phyloP scores from a whole-genome alignment of 1,140 invertebrate genomes.

The Trypoxylus dichotomus region DNA sequence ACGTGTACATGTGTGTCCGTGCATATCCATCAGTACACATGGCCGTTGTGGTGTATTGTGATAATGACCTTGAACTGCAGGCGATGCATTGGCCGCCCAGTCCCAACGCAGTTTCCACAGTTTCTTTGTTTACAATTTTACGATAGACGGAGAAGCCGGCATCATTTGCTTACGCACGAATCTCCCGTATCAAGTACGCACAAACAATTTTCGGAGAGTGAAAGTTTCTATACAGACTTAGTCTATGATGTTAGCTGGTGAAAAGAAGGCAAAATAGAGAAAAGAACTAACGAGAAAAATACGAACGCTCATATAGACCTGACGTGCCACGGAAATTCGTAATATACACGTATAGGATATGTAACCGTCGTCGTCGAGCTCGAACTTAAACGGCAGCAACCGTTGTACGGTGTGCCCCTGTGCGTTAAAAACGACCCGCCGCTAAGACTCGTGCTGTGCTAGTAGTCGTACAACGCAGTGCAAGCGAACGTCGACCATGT shows the following conservation, averaged over 20 bases:
- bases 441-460: not conserved
- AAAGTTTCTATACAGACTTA: not conserved
- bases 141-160: not conserved
- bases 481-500: conserved; percentile 22
- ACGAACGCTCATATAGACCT: not conserved
- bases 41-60: not conserved
- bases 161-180: not conserved
- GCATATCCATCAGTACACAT: not conserved
- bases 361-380: not conserved
- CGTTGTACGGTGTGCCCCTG: not conserved
- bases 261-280: not conserved
- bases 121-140: conserved; percentile 21
- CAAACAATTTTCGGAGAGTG: not conserved
- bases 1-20: not conserved
- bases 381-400: not conserved
- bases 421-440: not conserved
- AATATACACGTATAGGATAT: not conserved
- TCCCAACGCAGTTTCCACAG: conserved; percentile 3
- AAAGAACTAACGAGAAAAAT: not conserved
- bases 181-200: not conserved
- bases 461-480: conserved; percentile 6
- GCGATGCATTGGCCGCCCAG: conserved; percentile 10
- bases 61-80: conserved; percentile 18
- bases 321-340: not conserved
- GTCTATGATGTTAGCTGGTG: not conserved